Evolutionary conservation across 2,797 vertebrate species (phyloP).

Genomic region (Pelochelys cantorii): DNA sequence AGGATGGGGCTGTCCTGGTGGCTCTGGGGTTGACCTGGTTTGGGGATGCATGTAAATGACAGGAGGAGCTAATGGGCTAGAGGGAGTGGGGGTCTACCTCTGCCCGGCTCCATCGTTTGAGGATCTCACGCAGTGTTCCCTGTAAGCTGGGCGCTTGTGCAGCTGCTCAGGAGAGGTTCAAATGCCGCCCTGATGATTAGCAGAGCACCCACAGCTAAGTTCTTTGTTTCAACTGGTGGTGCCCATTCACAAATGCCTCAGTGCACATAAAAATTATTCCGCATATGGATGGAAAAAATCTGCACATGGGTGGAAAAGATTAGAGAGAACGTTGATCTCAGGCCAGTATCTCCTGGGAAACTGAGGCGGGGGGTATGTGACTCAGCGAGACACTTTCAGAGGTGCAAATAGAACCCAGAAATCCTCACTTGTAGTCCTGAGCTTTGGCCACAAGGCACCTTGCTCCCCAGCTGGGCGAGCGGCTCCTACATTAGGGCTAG

Average conservation of each 20-base stretch:
- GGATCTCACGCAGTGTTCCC: neutral
- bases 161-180: too few species aligned
- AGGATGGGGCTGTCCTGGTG: neutral
- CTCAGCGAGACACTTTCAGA: neutral
- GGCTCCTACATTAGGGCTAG: neutral
- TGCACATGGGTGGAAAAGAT: too few species aligned
- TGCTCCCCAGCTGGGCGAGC: too few species aligned
- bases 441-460: neutral
- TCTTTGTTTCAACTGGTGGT: too few species aligned
- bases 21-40: neutral
- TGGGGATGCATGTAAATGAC: neutral
- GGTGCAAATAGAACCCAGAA: neutral
- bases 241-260: too few species aligned
- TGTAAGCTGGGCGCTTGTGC: too few species aligned
- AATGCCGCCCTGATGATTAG: too few species aligned
- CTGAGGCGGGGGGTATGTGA: neutral
- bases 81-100: neutral
- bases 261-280: too few species aligned
- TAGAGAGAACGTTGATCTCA: neutral
- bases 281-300: too few species aligned
- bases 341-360: neutral
- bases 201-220: too few species aligned
- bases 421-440: neutral
- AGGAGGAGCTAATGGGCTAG: neutral
- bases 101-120: neutral